These are phyloP conservation scores for Aselliscus stoliczkanus DNA, from an alignment of 2,797 vertebrate species.

Conservation along the genomic window DNA sequence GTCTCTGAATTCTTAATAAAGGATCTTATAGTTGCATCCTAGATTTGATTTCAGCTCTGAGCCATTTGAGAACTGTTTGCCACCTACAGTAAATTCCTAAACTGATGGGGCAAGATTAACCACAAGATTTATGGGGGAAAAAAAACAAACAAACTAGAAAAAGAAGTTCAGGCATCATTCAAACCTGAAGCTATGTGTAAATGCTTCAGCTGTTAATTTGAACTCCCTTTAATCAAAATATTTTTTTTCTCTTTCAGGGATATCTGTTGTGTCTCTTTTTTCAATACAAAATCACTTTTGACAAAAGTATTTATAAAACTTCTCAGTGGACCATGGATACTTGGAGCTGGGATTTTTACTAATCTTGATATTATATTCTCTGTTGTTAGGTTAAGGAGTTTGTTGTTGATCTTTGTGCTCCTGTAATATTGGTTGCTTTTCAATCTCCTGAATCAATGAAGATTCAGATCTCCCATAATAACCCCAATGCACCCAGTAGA, in stretches of 20 bases:
- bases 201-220: not conserved
- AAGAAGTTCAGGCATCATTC: not conserved
- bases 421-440: slow-evolving; percentile 7
- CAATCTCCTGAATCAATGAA: not conserved
- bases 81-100: not conserved
- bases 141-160: not conserved
- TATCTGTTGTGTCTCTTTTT: not conserved
- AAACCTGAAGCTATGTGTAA: not conserved
- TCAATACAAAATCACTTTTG: not conserved
- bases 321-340: not conserved
- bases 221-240: slow-evolving; percentile 1
- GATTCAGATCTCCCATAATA: not conserved
- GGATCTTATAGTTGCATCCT: not conserved
- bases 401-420: not conserved
- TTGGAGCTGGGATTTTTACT: not conserved
- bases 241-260: not conserved
- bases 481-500: not conserved
- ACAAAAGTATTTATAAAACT: not conserved
- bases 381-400: not conserved
- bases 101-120: not conserved
- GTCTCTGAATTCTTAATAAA: not conserved
- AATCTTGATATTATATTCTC: not conserved
- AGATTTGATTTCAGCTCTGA: not conserved
- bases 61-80: not conserved
- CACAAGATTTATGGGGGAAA: not conserved